phyloP scores from a whole-genome alignment of 2,797 vertebrate species.

The Dendrocincla fuliginosa region DNA sequence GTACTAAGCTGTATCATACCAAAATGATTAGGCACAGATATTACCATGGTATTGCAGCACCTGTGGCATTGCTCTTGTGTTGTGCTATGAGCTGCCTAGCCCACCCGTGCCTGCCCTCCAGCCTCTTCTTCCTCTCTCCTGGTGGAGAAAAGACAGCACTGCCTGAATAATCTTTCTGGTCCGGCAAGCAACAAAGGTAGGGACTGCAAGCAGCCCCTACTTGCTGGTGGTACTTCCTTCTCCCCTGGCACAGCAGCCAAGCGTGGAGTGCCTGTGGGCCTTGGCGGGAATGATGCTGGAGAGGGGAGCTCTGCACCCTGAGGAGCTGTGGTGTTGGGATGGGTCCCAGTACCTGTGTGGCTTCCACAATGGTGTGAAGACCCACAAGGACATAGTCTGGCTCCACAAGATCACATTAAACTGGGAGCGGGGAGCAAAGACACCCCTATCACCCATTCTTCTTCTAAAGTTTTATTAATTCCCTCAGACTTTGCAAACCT shows the following conservation, averaged over 20 bases:
- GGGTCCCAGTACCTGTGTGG: background rate
- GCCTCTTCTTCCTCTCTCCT: background rate
- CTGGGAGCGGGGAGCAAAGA: background rate
- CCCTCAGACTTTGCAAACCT: background rate
- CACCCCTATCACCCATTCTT: background rate
- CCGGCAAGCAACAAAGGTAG: background rate
- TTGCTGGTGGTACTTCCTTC: background rate
- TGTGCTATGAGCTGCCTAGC: background rate
- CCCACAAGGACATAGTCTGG: background rate
- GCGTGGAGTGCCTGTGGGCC: fast-evolving
- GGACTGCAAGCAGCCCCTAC: background rate
- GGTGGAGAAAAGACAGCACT: background rate
- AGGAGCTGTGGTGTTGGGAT: background rate
- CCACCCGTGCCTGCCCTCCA: background rate
- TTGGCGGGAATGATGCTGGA: background rate
- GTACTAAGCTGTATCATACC: background rate
- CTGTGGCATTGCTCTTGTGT: background rate
- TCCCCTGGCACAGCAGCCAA: background rate
- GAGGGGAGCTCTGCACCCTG: background rate
- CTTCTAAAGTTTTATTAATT: background rate
- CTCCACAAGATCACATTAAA: background rate
- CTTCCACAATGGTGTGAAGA: background rate
- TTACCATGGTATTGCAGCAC: background rate
- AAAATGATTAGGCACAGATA: background rate
- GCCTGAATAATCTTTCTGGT: background rate